phyloP scores from a whole-genome alignment of 2,888 invertebrate genomes.

The Yponomeuta plumbellus region DNA sequence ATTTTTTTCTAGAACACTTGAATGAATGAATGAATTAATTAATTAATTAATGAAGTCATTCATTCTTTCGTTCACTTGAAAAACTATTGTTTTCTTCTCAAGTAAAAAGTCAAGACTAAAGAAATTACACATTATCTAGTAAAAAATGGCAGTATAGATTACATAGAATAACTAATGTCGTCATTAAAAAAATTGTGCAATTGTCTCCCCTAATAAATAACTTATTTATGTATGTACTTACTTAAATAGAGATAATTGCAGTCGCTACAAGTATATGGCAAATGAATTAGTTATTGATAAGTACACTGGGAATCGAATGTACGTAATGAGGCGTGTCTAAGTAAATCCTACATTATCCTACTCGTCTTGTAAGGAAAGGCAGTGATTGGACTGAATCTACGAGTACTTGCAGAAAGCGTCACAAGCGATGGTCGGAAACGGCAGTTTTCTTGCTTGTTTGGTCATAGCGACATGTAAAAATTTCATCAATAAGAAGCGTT shows the following conservation, averaged over 20 bases:
- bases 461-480: too few species aligned
- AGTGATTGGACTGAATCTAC: too few species aligned
- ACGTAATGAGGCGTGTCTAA: neutral
- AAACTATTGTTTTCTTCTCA: too few species aligned
- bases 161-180: neutral
- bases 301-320: neutral
- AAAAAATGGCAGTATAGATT: neutral
- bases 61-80: too few species aligned
- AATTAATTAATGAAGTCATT: too few species aligned
- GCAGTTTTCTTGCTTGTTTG: too few species aligned
- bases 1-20: neutral
- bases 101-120: neutral
- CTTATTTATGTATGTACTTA: neutral
- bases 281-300: neutral
- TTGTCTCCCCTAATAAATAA: conserved; percentile 1
- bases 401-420: too few species aligned
- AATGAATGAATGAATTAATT: too few species aligned
- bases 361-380: too few species aligned
- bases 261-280: neutral
- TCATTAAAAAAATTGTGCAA: neutral
- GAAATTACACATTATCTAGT: neutral
- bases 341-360: neutral
- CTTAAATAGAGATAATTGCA: neutral
- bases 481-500: too few species aligned
- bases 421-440: too few species aligned